A percentile compares a stretch with the other conserved stretches of the same genome.
Conservation (phyloP, 2,888 invertebrate genomes). For the Anarsia innoxiella region DNA sequence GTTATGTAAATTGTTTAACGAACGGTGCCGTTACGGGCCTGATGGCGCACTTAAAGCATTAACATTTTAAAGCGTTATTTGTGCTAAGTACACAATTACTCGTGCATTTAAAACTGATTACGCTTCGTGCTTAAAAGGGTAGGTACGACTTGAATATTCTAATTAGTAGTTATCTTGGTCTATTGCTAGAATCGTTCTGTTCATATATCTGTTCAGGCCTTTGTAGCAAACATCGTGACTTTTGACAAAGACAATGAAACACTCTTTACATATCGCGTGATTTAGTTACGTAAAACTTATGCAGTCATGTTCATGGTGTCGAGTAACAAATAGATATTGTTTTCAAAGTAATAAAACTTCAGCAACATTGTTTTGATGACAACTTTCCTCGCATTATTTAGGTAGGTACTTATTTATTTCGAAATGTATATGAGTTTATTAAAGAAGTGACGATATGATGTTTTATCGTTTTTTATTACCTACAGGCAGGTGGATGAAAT, state of each 20-base stretch:
- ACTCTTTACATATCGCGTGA: conserved; percentile 6
- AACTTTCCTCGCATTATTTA: too few relatives aligned
- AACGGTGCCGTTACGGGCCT: conserved; percentile 45
- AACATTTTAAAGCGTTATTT: conserved; percentile 63
- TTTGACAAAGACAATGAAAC: too few relatives aligned
- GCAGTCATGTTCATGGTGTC: too few relatives aligned
- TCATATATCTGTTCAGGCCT: conserved; percentile 9
- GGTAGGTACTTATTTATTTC: too few relatives aligned
- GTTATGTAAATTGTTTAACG: conserved; percentile 65
- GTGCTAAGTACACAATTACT: conserved; percentile 63
- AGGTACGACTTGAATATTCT: conserved; percentile 45
- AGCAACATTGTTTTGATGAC: too few relatives aligned
- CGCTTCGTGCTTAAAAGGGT: conserved; percentile 29
- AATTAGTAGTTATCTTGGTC: conserved; percentile 32
- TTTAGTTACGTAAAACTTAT: conserved; percentile 3
- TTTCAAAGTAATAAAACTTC: too few relatives aligned
- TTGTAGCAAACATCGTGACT: conserved; percentile 7
- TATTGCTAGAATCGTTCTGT: conserved; percentile 5
- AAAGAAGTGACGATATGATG: too few relatives aligned
- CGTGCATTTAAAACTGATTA: conserved; percentile 58
- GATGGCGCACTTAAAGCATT: conserved; percentile 59
- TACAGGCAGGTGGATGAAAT: too few relatives aligned
- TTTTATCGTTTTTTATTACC: too few relatives aligned
- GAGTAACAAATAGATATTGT: too few relatives aligned
- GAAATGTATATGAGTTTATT: too few relatives aligned